phyloP scores from a whole-genome alignment of 2,888 invertebrate species.

The Drosophila engyochracea region DNA sequence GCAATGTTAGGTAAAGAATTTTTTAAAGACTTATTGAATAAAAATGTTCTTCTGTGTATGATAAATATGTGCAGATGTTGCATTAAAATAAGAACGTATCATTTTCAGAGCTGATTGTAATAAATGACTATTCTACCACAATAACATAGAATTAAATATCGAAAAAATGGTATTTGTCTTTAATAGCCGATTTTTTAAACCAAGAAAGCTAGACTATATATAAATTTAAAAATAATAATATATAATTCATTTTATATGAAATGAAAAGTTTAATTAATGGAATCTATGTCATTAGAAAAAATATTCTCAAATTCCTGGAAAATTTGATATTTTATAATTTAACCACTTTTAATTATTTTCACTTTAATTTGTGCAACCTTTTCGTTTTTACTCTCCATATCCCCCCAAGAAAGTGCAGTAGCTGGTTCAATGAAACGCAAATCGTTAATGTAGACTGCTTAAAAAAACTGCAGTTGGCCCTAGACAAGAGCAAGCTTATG shows the following conservation, averaged over 20 bases:
- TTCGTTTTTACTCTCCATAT: constrained; percentile 6
- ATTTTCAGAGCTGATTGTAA: no score
- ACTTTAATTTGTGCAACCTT: not conserved
- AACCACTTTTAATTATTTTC: not conserved
- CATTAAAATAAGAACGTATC: not conserved
- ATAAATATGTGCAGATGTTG: not conserved
- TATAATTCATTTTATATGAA: not conserved
- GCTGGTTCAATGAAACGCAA: constrained; percentile 45
- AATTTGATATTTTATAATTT: not conserved
- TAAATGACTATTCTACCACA: no score
- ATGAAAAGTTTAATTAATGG: not conserved
- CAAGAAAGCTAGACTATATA: not conserved
- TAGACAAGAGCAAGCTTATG: constrained; percentile 7
- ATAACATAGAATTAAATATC: not conserved
- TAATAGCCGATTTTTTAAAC: not conserved
- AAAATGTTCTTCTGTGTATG: not conserved
- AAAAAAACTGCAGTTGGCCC: not conserved
- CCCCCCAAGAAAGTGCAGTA: constrained; percentile 22
- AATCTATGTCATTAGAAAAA: not conserved
- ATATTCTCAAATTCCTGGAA: not conserved
- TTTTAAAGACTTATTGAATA: not conserved
- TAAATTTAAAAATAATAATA: not conserved
- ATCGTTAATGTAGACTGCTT: constrained; percentile 2
- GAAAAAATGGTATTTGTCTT: not conserved
- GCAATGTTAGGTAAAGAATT: not conserved